Base-by-base conservation (phyloP, 2,113 vertebrate genomes). In the Daubentonia madagascariensis region DNA sequence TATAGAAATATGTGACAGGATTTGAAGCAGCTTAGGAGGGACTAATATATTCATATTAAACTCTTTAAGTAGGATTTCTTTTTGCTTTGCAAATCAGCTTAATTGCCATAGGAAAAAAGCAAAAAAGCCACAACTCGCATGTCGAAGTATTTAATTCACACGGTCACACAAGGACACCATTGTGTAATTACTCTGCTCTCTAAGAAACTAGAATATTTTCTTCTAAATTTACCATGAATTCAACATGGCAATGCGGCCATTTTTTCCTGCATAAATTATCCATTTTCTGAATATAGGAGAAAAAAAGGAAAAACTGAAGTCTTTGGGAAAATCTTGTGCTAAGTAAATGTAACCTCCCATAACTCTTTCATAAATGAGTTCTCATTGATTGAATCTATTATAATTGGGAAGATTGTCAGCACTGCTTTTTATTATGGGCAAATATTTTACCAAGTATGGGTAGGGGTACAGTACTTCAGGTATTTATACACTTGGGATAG, bases 71-170 rank as follows among this genome's bases (percentile, higher is more conserved):
- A 92, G 76, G 81, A 97, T 96, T 97, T 96, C 65, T 85, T 85
- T 85, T 85, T 87, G 61, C 85, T 96, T 94, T 97, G 25, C 48
- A 97, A 97, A 98, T 98, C 91, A 70, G 96, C 85, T 97, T 97
- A 97, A 96, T 97, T 98, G 83, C 80, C 91, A 98, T 97, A 97
- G 97, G 50, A 89, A 95, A 97, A 50, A 96, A 86, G 68, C 6
- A 84, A 90, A 96, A 92, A 65, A 37, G 35, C 6, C 79, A 94
- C 45, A 88, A 54, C 78, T 90, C 65, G 30, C 65, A 57, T 96
- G 76, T 95, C 63, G 84, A 87, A 86, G 30, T 91, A 90, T 89
- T 98, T 94, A 78, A 68, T 89, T 95, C 78, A 95, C 11, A 1
- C 95, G 89, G 96, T 97, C 83, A 95, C 54, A 17, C 65, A 86